These are phyloP conservation scores for Ancistrus triradiatus DNA, from an alignment of 2,113 vertebrate genomes.

Conservation along the genomic window DNA sequence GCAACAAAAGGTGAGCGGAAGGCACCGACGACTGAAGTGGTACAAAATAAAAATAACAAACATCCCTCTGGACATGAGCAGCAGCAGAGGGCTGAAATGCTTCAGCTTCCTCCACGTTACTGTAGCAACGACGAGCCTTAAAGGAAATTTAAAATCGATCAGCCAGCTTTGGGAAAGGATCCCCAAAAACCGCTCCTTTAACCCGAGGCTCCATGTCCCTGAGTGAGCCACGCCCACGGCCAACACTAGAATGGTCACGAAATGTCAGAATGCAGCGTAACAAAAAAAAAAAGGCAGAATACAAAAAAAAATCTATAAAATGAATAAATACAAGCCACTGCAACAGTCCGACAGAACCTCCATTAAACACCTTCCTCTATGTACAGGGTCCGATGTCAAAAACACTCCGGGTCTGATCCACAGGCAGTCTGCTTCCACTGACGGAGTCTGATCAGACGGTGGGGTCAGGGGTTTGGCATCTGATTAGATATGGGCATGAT, in stretches of 20 bases:
- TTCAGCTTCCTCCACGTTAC: no score
- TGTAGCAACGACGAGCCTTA: not conserved
- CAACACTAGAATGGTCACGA: constrained; percentile 24
- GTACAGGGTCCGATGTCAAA: constrained; percentile 27
- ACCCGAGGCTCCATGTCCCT: constrained; percentile 46
- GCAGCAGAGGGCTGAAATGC: no score
- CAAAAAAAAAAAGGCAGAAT: constrained; percentile 4
- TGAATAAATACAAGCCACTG: constrained; percentile 49
- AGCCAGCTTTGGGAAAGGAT: no score
- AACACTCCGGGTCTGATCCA: no score
- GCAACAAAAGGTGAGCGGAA: no score
- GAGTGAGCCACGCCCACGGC: constrained; percentile 43
- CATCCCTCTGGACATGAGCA: no score
- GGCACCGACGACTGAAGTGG: no score
- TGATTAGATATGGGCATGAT: no score
- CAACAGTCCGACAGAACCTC: constrained; percentile 46
- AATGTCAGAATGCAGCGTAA: constrained; percentile 9
- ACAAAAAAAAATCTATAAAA: constrained; percentile 15
- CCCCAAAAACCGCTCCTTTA: constrained; percentile 35
- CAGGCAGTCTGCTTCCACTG: no score
- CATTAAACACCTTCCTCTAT: constrained; percentile 46
- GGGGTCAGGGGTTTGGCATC: no score
- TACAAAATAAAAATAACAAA: no score
- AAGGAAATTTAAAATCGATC: constrained; percentile 2
- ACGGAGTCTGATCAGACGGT: no score